These are phyloP conservation scores for Craniophora ligustri DNA, from an alignment of 2,888 invertebrate genomes.

Conservation along the genomic window DNA sequence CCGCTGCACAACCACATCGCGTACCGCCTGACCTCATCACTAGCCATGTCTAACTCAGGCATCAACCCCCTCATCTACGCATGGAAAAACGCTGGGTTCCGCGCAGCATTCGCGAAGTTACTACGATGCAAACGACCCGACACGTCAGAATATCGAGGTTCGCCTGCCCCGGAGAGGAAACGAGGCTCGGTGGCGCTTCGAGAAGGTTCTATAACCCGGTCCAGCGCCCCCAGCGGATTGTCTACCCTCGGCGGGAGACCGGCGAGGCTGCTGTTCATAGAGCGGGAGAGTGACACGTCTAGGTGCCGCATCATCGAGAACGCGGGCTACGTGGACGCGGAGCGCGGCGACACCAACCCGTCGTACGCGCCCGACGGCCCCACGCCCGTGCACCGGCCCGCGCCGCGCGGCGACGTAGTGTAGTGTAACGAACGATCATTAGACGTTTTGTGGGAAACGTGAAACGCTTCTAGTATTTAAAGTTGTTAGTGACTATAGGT, in stretches of 20 bases:
- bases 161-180: slow-evolving; percentile 88
- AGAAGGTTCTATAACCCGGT: slow-evolving; percentile 80
- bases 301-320: slow-evolving; percentile 86
- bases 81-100: slow-evolving; percentile 94
- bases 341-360: slow-evolving; percentile 80
- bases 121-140: slow-evolving; percentile 91
- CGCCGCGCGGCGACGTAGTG: slow-evolving; percentile 68
- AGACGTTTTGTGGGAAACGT: slow-evolving; percentile 84
- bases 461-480: slow-evolving; percentile 86
- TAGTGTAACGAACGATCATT: slow-evolving; percentile 70
- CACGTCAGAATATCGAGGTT: slow-evolving; percentile 85
- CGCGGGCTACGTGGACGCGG: slow-evolving; percentile 81
- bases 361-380: slow-evolving; percentile 84
- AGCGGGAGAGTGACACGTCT: slow-evolving; percentile 74
- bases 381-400: slow-evolving; percentile 79
- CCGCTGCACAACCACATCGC: slow-evolving; percentile 86
- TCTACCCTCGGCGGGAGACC: slow-evolving; percentile 78
- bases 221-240: slow-evolving; percentile 74
- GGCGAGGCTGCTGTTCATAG: slow-evolving; percentile 79
- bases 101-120: slow-evolving; percentile 91
- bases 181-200: slow-evolving; percentile 84
- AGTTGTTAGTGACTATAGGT: slow-evolving; percentile 83
- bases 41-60: slow-evolving; percentile 94
- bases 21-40: slow-evolving; percentile 90
- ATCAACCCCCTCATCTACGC: slow-evolving; percentile 95